Percentiles rank a stretch among this genome's conserved stretches.
Evolutionary conservation across 2,888 invertebrate genomes (phyloP).

Genomic region (Orthonychiurus folsomi): DNA sequence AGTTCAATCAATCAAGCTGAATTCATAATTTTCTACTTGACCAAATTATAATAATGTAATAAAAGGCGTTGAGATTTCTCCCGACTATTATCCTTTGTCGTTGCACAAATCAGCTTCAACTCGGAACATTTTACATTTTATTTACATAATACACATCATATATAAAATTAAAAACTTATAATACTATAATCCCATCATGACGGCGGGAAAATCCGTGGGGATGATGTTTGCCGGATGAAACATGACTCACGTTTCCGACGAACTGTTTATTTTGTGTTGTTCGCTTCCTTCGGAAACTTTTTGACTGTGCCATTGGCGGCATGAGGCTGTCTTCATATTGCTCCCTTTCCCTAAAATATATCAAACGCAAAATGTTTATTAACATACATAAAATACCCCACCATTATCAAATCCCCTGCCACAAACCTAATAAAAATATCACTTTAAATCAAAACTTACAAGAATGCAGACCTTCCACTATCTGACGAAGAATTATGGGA

Average conservation of each 20-base stretch:
- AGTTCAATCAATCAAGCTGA: too few species aligned
- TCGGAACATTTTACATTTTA: too few species aligned
- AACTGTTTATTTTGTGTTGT: slow-evolving; percentile 16
- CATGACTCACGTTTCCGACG: neutral
- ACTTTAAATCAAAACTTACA: neutral
- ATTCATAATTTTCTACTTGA: too few species aligned
- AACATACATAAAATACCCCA: neutral
- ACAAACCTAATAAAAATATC: too few species aligned
- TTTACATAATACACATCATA: too few species aligned
- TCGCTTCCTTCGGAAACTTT: slow-evolving; percentile 21
- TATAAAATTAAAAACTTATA: neutral
- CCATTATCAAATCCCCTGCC: neutral
- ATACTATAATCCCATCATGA: neutral
- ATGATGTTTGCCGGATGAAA: neutral
- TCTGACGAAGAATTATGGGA: slow-evolving; percentile 30
- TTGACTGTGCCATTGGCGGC: slow-evolving; percentile 24
- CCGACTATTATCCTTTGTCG: too few species aligned
- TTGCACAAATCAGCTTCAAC: too few species aligned
- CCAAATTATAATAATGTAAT: too few species aligned
- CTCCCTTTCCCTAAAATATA: slow-evolving; percentile 20
- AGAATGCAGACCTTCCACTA: neutral
- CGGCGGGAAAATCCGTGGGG: neutral
- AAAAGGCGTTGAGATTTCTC: too few species aligned
- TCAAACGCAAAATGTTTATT: neutral
- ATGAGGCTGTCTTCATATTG: slow-evolving; percentile 39